These are phyloP conservation scores for Nephrotoma flavescens DNA, from an alignment of 2,888 invertebrate species.

Conservation along the genomic window DNA sequence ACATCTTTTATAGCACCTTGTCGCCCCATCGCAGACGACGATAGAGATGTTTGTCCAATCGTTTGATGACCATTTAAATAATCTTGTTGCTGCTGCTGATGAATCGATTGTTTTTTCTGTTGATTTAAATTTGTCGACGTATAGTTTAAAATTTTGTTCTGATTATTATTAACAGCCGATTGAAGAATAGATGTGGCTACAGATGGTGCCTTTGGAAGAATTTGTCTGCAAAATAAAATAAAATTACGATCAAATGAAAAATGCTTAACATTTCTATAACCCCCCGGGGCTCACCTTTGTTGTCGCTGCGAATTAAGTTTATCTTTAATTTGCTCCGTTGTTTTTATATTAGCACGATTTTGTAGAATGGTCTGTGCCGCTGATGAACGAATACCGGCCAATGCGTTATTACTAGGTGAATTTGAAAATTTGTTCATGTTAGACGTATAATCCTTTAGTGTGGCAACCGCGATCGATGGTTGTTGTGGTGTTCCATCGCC, in stretches of 20 bases:
- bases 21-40: conserved; percentile 32
- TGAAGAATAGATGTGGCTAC: not conserved
- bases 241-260: not conserved
- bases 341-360: conserved; percentile 23
- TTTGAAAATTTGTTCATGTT: not conserved
- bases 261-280: not conserved
- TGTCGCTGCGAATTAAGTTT: conserved; percentile 21
- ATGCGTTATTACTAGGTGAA: not conserved
- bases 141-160: not conserved
- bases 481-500: not conserved
- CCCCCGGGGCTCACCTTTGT: conserved; percentile 21
- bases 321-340: conserved; percentile 21
- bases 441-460: not conserved
- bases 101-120: conserved; percentile 8
- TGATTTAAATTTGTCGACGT: not conserved
- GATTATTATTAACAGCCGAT: not conserved
- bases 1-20: conserved; percentile 71
- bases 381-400: conserved; percentile 3
- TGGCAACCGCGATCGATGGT: conserved; percentile 5
- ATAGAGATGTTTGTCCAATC: not conserved
- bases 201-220: conserved; percentile 29
- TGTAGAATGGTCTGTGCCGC: conserved; percentile 20
- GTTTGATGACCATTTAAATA: conserved; percentile 16
- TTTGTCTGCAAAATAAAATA: conserved; percentile 20
- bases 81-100: conserved; percentile 19